These are phyloP conservation scores for Leptestheria dahalacensis DNA, from an alignment of 1,140 invertebrate species.

Conservation along the genomic window DNA sequence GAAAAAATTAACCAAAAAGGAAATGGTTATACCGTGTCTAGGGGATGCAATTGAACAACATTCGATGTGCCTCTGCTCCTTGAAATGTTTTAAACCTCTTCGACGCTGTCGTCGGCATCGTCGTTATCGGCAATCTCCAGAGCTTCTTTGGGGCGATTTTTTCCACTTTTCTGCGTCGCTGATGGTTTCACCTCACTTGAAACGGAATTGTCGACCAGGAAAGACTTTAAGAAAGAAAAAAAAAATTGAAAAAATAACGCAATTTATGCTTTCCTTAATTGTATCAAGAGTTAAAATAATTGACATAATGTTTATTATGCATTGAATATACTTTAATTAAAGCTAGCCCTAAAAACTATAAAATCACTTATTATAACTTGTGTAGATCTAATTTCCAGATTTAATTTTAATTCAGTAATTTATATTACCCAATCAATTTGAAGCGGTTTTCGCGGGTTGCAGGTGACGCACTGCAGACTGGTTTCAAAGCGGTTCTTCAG, in stretches of 20 bases:
- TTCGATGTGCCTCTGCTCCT: not conserved
- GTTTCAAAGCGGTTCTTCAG: constrained; percentile 25
- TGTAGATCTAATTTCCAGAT: too few species aligned
- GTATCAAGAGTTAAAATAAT: too few species aligned
- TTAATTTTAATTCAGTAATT: not conserved
- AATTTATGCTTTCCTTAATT: too few species aligned
- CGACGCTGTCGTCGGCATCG: not conserved
- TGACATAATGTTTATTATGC: too few species aligned
- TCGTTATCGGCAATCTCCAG: not conserved
- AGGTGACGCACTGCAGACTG: constrained; percentile 25
- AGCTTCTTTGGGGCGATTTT: not conserved
- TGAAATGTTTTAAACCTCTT: not conserved
- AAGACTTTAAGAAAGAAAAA: not conserved
- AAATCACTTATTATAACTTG: too few species aligned
- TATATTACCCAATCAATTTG: not conserved
- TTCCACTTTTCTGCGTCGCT: not conserved
- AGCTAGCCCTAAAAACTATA: too few species aligned
- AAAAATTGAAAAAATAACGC: too few species aligned
- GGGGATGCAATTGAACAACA: not conserved
- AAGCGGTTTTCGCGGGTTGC: not conserved
- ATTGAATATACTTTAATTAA: too few species aligned
- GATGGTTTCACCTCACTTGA: not conserved
- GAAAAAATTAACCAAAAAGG: too few species aligned
- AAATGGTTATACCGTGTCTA: too few species aligned
- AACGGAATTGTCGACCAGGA: not conserved